Percentiles rank a stretch among this genome's conserved stretches.
phyloP scores from a whole-genome alignment of 2,113 vertebrate species.

The Phaetusa simplex region DNA sequence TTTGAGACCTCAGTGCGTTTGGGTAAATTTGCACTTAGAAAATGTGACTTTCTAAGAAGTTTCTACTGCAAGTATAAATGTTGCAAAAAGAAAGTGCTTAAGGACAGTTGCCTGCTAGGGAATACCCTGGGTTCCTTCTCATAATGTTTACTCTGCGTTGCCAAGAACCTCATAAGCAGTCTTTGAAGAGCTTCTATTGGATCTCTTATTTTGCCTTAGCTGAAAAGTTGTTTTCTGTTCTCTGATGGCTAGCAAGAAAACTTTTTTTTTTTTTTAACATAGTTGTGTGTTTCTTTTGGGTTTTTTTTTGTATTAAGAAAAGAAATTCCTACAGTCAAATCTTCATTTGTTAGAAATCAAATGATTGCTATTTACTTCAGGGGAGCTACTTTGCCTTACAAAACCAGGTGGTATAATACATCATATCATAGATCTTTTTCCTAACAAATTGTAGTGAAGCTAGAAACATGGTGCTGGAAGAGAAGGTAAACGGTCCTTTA shows the following conservation, averaged over 20 bases:
- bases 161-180: not conserved
- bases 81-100: not conserved
- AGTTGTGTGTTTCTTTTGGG: accelerated
- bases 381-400: not conserved
- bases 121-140: not conserved
- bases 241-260: not conserved
- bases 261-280: not conserved
- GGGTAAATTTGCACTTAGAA: not conserved
- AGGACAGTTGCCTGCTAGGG: not conserved
- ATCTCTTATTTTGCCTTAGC: not conserved
- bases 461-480: not conserved
- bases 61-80: not conserved
- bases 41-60: not conserved
- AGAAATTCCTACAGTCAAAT: not conserved
- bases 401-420: not conserved
- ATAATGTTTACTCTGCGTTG: not conserved
- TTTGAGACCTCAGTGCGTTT: not conserved
- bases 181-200: not conserved
- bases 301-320: not conserved
- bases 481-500: not conserved
- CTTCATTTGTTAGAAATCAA: not conserved
- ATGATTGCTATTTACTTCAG: not conserved
- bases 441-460: not conserved
- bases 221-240: not conserved
- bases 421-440: not conserved